phyloP scores from a whole-genome alignment of 2,888 invertebrate species.

The Ephialtes manifestator region DNA sequence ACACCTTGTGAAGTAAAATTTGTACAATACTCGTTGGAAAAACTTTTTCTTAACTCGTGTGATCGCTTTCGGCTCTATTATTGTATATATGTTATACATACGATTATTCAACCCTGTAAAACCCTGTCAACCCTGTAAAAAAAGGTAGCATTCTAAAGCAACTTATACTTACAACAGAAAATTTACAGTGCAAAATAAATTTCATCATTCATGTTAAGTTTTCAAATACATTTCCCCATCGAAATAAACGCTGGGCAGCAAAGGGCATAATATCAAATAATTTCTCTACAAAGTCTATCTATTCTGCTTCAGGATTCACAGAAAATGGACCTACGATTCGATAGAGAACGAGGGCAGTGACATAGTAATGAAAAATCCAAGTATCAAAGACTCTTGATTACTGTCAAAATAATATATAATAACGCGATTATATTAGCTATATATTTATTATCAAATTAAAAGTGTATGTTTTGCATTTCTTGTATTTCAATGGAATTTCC shows the following conservation, averaged over 20 bases:
- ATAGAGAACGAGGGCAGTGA: slow-evolving; percentile 94
- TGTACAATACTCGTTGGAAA: too few species aligned
- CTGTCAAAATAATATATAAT: neutral
- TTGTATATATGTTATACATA: neutral
- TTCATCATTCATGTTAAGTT: too few species aligned
- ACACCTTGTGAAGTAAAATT: too few species aligned
- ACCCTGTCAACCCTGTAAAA: too few species aligned
- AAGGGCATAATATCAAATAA: neutral
- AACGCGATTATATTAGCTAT: neutral
- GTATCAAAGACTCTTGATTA: slow-evolving; percentile 68
- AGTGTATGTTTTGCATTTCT: neutral
- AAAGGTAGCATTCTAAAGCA: neutral
- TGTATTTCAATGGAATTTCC: neutral
- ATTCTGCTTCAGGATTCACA: slow-evolving; percentile 88
- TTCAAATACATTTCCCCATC: neutral
- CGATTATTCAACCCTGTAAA: neutral
- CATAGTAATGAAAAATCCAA: slow-evolving; percentile 87
- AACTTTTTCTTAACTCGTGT: too few species aligned
- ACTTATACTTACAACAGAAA: neutral
- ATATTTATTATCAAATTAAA: neutral
- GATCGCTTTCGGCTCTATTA: too few species aligned
- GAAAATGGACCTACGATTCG: slow-evolving; percentile 93
- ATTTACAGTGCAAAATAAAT: neutral
- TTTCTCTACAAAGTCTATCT: neutral
- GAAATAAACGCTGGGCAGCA: neutral